Evolutionary conservation across 2,797 vertebrate genomes (phyloP).

Genomic region (Dendrocincla tyrannina): DNA sequence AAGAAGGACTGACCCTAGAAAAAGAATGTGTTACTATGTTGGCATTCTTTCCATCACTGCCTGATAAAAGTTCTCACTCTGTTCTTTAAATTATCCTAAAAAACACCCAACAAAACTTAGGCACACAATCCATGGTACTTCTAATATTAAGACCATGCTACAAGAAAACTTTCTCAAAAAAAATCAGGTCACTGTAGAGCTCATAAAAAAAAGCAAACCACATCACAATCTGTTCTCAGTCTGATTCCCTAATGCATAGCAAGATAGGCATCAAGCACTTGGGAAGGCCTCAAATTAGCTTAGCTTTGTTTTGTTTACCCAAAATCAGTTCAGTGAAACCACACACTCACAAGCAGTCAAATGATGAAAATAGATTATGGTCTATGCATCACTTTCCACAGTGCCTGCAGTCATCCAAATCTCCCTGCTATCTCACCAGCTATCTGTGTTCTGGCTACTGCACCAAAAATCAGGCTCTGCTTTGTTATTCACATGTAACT

Average conservation of each 20-base stretch:
- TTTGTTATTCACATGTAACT: neutral
- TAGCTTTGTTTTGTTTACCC: conserved; percentile 34
- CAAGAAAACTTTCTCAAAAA: conserved; percentile 12
- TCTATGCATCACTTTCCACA: neutral
- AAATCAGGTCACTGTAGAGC: conserved; percentile 47
- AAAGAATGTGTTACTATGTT: conserved; percentile 6
- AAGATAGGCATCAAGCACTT: conserved; percentile 21
- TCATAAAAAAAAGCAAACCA: conserved; percentile 40
- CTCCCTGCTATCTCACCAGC: neutral
- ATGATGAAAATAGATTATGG: neutral
- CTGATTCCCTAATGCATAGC: conserved; percentile 9
- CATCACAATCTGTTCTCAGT: conserved; percentile 8
- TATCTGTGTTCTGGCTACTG: neutral
- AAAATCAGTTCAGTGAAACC: conserved; percentile 33
- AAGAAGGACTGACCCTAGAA: conserved; percentile 37
- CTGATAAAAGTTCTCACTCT: neutral
- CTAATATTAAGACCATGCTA: neutral
- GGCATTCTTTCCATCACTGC: conserved; percentile 35
- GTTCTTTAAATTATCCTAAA: neutral
- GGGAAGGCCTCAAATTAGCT: conserved; percentile 36
- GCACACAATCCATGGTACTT: neutral
- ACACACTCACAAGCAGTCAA: neutral
- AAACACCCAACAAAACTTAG: neutral
- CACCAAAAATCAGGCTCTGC: neutral
- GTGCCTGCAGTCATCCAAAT: neutral